Evolutionary conservation across 1,140 invertebrate genomes (phyloP), one percentile per base, ranked within the genome.

Genomic region (Nixonia krombeini): DNA sequence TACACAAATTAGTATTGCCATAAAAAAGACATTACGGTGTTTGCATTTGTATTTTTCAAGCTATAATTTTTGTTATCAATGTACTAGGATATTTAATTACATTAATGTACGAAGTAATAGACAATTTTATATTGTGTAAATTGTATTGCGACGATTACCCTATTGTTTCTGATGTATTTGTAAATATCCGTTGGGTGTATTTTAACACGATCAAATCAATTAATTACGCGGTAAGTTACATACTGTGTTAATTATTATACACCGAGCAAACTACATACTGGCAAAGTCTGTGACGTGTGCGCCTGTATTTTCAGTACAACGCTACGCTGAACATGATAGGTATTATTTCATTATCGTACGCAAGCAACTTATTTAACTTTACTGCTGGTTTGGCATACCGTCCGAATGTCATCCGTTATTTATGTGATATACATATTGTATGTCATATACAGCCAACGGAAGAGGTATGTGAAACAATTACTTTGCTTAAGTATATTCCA

Each of bases 351-450:
- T 64, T 64, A 57, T 46, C 46, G 51, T 29, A 46, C 37, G 38
- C 49, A 64, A 56, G 47, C 53, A 64, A 64, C 57, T 64, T 41
- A 51, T 64, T 64, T 41, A 51, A 57, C 57, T 56, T 52, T 51
- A 56, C 41, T 8, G 61, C 61, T 57, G 61, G 52, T 56, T 64
- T n/a, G n/a, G n/a, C n/a, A n/a, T n/a, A n/a, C n/a, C n/a, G n/a
- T n/a, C n/a, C n/a, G n/a, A n/a, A n/a, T n/a, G n/a, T n/a, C n/a
- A n/a, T n/a, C n/a, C n/a, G n/a, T n/a, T n/a, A n/a, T n/a, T n/a
- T n/a, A n/a, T n/a, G n/a, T n/a, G n/a, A n/a, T n/a, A n/a, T n/a
- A n/a, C n/a, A n/a, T n/a, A n/a, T n/a, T n/a, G n/a, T n/a, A n/a
- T n/a, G n/a, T n/a, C n/a, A n/a, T n/a, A n/a, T n/a, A n/a, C n/a